Percentiles rank a stretch among this genome's conserved stretches.
These are phyloP conservation scores for Ischnura elegans DNA, from an alignment of 2,888 invertebrate genomes.

Conservation along the genomic window DNA sequence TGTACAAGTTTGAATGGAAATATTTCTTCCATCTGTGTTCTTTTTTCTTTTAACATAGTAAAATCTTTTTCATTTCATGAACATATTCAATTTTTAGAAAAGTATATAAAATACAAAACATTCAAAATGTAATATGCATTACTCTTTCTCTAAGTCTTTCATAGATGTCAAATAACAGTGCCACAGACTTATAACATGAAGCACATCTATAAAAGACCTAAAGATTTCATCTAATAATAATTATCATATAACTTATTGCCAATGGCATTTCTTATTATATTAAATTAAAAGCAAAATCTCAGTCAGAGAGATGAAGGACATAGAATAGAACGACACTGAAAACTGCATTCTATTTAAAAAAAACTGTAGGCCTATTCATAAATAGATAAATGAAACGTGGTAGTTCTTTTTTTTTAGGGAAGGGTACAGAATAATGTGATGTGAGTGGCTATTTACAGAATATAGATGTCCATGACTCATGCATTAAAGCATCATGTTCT, in stretches of 20 bases:
- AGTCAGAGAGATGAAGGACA: constrained; percentile 1
- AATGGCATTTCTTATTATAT: constrained; percentile 8
- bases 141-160: constrained; percentile 50
- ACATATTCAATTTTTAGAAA: background rate
- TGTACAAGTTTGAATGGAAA: constrained; percentile 36
- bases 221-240: constrained; percentile 42
- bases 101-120: constrained; percentile 45
- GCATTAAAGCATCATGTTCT: background rate
- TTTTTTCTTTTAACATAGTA: constrained; percentile 18
- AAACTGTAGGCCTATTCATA: background rate
- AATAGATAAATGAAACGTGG: background rate
- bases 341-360: background rate
- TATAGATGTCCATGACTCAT: background rate
- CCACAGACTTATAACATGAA: constrained; percentile 6
- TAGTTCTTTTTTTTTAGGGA: background rate
- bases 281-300: constrained; percentile 6
- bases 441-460: background rate
- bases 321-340: background rate
- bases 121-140: constrained; percentile 60
- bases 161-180: background rate
- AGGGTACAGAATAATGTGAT: background rate
- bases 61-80: background rate
- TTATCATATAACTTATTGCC: background rate
- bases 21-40: background rate
- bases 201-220: constrained; percentile 4